A percentile compares a stretch with the other conserved stretches of the same genome.
Evolutionary conservation across 2,888 invertebrate species (phyloP).

Genomic region (Cyrtodaria siliqua): DNA sequence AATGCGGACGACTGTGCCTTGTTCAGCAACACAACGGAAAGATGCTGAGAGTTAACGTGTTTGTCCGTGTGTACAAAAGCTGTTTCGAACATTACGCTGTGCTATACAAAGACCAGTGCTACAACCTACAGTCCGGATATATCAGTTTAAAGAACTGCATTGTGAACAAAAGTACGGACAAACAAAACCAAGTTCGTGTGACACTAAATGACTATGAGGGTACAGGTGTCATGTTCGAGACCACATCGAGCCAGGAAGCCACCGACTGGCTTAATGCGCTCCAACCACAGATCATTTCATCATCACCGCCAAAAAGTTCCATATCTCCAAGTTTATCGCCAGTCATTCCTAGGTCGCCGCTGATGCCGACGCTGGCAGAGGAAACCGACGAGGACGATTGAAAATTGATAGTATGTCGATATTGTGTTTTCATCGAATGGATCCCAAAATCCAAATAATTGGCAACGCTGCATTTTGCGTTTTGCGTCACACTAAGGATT

Average conservation of each 20-base stretch:
- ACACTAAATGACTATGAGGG: slow-evolving; percentile 75
- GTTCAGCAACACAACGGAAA: slow-evolving; percentile 63
- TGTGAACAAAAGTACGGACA: slow-evolving; percentile 52
- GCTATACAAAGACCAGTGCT: slow-evolving; percentile 71
- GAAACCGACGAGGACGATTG: slow-evolving; percentile 68
- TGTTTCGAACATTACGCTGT: slow-evolving; percentile 77
- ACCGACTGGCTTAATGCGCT: slow-evolving; percentile 70
- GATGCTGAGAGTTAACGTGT: slow-evolving; percentile 63
- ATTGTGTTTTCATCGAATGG: slow-evolving; percentile 9
- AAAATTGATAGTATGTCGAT: background rate
- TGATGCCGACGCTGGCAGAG: slow-evolving; percentile 74
- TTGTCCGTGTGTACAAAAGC: slow-evolving; percentile 74
- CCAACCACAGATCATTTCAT: slow-evolving; percentile 54
- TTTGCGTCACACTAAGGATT: too few relatives aligned
- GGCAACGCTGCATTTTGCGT: too few relatives aligned
- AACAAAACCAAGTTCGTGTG: slow-evolving; percentile 64
- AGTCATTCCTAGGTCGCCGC: slow-evolving; percentile 70
- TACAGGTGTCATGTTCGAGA: slow-evolving; percentile 69
- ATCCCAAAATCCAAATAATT: slow-evolving; percentile 31
- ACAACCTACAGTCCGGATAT: slow-evolving; percentile 68
- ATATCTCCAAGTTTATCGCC: slow-evolving; percentile 71
- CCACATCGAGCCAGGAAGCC: slow-evolving; percentile 47
- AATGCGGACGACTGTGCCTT: slow-evolving; percentile 67
- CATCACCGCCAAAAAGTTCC: slow-evolving; percentile 64
- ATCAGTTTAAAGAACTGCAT: slow-evolving; percentile 73